Percentiles rank a stretch among this genome's conserved stretches.
Conservation (phyloP, 2,888 invertebrate species). For the Oeneis ivallda region DNA sequence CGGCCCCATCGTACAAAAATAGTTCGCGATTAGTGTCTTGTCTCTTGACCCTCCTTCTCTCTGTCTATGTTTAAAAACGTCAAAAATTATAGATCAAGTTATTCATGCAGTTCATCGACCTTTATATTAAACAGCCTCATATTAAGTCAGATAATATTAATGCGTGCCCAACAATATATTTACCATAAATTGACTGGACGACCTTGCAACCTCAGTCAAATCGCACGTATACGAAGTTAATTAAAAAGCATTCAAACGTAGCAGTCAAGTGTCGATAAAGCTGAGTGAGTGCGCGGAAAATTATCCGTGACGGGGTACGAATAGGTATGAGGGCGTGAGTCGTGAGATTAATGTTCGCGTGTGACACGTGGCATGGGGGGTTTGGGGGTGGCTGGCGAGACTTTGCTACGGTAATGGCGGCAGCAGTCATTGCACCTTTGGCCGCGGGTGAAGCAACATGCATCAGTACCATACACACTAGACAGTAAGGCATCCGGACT, state of each 20-base stretch:
- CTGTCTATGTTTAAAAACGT: too few species aligned
- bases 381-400: conserved; percentile 40
- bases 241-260: conserved; percentile 45
- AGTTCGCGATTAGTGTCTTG: too few species aligned
- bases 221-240: conserved; percentile 34
- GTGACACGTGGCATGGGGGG: conserved; percentile 63
- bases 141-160: background rate
- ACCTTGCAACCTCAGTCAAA: conserved; percentile 9
- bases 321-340: conserved; percentile 57
- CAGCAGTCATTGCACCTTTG: conserved; percentile 77
- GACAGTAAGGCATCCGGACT: conserved; percentile 24
- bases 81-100: too few species aligned
- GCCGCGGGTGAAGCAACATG: conserved; percentile 62
- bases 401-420: conserved; percentile 56
- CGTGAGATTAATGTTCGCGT: conserved; percentile 76
- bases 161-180: background rate
- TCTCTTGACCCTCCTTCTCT: too few species aligned
- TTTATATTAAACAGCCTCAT: background rate
- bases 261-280: conserved; percentile 43
- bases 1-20: too few species aligned
- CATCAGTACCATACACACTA: conserved; percentile 49
- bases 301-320: conserved; percentile 49
- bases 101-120: conserved; percentile 2
- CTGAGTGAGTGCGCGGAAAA: conserved; percentile 54
- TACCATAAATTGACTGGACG: background rate